phyloP scores from a whole-genome alignment of 2,888 invertebrate species.

The Nomada flava region DNA sequence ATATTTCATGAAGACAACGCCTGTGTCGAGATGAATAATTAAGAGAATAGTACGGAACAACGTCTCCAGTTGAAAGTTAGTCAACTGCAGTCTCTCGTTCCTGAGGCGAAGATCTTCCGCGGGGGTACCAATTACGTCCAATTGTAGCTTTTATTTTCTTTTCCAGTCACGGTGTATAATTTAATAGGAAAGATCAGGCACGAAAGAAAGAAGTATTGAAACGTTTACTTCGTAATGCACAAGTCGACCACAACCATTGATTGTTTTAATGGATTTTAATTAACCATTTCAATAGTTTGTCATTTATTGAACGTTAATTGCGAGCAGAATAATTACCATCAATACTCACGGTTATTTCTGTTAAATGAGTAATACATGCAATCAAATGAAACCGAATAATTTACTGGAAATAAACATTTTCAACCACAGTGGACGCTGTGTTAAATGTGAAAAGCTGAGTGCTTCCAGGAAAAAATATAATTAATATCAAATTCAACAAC shows the following conservation, averaged over 20 bases:
- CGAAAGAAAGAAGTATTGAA: not conserved
- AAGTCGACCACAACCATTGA: not conserved
- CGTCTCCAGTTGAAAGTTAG: constrained; percentile 48
- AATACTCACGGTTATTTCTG: not conserved
- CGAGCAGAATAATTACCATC: not conserved
- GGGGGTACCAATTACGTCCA: constrained; percentile 46
- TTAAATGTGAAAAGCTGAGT: not conserved
- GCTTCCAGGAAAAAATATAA: not conserved
- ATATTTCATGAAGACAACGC: constrained; percentile 45
- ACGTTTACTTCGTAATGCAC: not conserved
- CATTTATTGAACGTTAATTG: not conserved
- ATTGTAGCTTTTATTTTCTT: constrained; percentile 38
- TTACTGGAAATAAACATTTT: not conserved
- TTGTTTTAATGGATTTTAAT: not conserved
- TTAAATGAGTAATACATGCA: not conserved
- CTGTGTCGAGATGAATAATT: constrained; percentile 63
- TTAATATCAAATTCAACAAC: constrained; percentile 12
- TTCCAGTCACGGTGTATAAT: constrained; percentile 11
- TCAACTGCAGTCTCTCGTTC: constrained; percentile 24
- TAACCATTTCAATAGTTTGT: not conserved
- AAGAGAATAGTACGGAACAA: constrained; percentile 49
- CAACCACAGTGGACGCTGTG: not conserved
- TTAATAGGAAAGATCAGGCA: constrained; percentile 13
- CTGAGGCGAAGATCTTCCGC: constrained; percentile 16
- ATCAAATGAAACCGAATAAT: not conserved